These are phyloP conservation scores for Nyctereutes procyonoides DNA, from an alignment of 2,113 vertebrate species.

Conservation along the genomic window DNA sequence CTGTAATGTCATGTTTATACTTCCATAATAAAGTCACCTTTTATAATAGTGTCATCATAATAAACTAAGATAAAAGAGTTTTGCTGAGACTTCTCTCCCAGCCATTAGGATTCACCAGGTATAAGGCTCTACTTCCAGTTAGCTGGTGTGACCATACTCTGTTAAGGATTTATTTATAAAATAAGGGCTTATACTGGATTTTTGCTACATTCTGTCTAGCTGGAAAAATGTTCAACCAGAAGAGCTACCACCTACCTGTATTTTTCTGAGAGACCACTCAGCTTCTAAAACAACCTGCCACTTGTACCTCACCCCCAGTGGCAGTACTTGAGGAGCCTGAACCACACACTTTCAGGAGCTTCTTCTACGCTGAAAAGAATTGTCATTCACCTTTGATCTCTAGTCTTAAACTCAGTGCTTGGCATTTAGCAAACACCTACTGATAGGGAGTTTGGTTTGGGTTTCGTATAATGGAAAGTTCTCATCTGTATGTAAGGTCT, in stretches of 20 bases:
- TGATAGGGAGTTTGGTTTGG: background rate
- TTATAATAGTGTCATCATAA: constrained; percentile 16
- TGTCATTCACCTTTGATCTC: background rate
- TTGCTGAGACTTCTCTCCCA: background rate
- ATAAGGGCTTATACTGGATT: background rate
- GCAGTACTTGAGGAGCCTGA: background rate
- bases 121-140: background rate
- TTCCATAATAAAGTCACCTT: constrained; percentile 19
- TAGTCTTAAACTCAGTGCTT: background rate
- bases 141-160: background rate
- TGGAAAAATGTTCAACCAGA: constrained; percentile 34
- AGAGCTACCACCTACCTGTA: constrained; percentile 42
- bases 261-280: constrained; percentile 23
- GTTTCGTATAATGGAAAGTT: background rate
- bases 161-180: constrained; percentile 20
- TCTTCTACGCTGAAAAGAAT: background rate
- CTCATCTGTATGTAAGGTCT: background rate
- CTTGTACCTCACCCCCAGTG: background rate
- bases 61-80: background rate
- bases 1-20: background rate
- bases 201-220: background rate
- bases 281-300: background rate
- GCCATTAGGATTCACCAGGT: background rate
- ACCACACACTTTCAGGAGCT: background rate
- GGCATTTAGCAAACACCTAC: background rate